These are phyloP conservation scores for Streblospio benedicti DNA, from an alignment of 1,140 invertebrate species.

Conservation along the genomic window DNA sequence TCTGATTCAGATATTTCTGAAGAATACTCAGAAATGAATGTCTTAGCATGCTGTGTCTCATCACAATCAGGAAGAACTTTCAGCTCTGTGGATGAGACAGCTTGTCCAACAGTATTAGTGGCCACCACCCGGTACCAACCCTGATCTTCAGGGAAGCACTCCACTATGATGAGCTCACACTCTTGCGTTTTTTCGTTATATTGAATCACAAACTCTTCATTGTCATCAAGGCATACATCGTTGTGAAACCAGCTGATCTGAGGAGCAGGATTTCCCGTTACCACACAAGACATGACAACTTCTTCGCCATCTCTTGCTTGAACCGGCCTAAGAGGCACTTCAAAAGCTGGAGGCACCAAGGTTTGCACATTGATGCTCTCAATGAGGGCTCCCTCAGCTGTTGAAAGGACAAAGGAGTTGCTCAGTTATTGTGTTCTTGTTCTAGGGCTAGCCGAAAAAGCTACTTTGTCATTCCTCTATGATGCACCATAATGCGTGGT, in stretches of 20 bases:
- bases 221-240: constrained; percentile 41
- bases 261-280: constrained; percentile 38
- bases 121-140: constrained; percentile 66
- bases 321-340: constrained; percentile 27
- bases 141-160: constrained; percentile 48
- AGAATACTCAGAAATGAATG: too few relatives aligned
- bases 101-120: constrained; percentile 72
- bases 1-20: too few relatives aligned
- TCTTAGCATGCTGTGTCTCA: too few relatives aligned
- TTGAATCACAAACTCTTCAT: constrained; percentile 44
- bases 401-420: too few relatives aligned
- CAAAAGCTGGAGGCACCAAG: constrained; percentile 40
- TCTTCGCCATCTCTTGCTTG: constrained; percentile 38
- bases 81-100: constrained; percentile 59
- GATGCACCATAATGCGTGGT: too few relatives aligned
- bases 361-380: too few relatives aligned
- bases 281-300: constrained; percentile 35
- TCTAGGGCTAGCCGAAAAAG: too few relatives aligned
- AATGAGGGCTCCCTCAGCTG: too few relatives aligned
- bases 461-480: too few relatives aligned
- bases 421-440: too few relatives aligned
- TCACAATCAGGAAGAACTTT: constrained; percentile 39
- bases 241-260: constrained; percentile 44
- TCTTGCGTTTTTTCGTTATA: constrained; percentile 41
- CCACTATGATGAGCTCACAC: constrained; percentile 43